Evolutionary conservation across 2,797 vertebrate genomes (phyloP).

Genomic region (Artibeus lituratus): DNA sequence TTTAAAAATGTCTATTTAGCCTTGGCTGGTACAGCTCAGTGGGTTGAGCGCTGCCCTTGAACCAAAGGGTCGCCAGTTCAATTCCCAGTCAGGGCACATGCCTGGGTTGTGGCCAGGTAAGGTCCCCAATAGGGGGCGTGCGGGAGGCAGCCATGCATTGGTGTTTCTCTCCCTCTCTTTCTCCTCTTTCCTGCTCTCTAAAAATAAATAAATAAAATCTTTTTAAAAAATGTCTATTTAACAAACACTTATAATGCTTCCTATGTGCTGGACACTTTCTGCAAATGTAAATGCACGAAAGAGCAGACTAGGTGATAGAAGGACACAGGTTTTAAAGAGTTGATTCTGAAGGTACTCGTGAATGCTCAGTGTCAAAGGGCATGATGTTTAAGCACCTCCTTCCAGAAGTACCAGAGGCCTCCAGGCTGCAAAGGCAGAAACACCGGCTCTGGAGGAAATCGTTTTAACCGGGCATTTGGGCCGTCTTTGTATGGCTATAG

Average conservation of each 20-base stretch:
- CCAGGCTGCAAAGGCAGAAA: neutral
- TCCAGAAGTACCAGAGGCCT: neutral
- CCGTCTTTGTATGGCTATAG: neutral
- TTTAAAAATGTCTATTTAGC: slow-evolving; percentile 81
- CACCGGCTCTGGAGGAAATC: neutral
- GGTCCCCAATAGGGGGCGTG: no score
- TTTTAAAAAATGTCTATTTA: slow-evolving; percentile 74
- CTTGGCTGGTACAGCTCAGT: no score
- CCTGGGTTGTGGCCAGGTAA: no score
- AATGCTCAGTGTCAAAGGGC: neutral
- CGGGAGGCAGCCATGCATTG: no score
- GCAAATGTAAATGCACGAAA: slow-evolving; percentile 51
- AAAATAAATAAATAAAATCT: no score
- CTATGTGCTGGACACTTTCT: neutral
- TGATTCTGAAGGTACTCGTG: slow-evolving; percentile 56
- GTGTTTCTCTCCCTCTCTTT: no score
- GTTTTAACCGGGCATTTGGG: neutral
- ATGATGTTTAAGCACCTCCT: neutral
- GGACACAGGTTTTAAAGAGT: slow-evolving; percentile 79
- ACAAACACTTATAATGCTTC: neutral
- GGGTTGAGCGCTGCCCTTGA: no score
- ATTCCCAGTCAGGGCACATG: no score
- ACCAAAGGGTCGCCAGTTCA: no score
- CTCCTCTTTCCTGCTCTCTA: no score
- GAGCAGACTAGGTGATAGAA: slow-evolving; percentile 90